Evolutionary conservation across 1,140 invertebrate species (phyloP), one percentile per base, ranked within the genome.

Genomic region (Drosophila neocordata): DNA sequence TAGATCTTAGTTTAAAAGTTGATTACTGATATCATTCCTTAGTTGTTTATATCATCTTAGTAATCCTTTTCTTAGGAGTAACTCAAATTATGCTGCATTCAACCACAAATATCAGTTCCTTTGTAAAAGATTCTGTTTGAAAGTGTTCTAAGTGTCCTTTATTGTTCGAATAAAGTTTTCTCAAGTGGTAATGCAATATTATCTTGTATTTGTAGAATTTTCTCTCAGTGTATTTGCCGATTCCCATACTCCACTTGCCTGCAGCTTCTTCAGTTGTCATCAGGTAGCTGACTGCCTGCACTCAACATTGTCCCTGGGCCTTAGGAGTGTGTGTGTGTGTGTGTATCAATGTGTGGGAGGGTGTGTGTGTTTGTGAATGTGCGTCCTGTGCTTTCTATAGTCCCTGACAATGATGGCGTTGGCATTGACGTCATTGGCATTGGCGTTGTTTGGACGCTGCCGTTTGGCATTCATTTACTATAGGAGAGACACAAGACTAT

Each of bases 361-460:
- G 35, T 18, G 44, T 31, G 53, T 35, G 69, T 66, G 55, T 37
- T 56, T 35, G 61, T 8, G 41, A 4, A 24, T 24, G 22, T 66
- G 37, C 44, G 56, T 65, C 12, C 60, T 60, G 18, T 38, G 35
- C 38, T 60, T 58, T 38, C 20, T 35, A 27, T 34, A 34, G 27
- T 56, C 53, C 27, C 13, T 76, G 82, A 85, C 81, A 87, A 81
- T 85, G 74, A 87, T 78, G 74, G 74, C 70, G 81, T 81, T 76
- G 73, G 73, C 73, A 69, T 76, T 85, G 82, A 87, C 82, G 82
- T 87, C 82, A 87, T 87, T 75, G 80, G 77, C 81, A 84, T 73
- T 80, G 81, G 56, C 81, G 77, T 72, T 79, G 77, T 70, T 74
- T 71, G 77, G 59, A 76, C 64, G 61, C 73, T 65, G 65, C 57